Evolutionary conservation across 2,888 invertebrate species (phyloP), one percentile per base, ranked within the genome.

Genomic region (Melanargia galathea): DNA sequence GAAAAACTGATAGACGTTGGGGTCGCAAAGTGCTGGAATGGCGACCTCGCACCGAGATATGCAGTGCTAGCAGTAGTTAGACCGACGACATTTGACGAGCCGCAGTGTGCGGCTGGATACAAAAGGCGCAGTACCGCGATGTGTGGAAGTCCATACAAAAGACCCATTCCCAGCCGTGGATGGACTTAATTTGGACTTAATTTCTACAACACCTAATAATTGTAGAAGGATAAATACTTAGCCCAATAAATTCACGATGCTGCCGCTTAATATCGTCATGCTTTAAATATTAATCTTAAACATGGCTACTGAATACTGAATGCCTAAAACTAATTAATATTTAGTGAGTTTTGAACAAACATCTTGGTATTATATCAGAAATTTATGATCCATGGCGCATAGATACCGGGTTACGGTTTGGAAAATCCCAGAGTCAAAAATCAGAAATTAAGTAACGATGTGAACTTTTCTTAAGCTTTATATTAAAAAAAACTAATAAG

Each of bases 241-340:
- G 40, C 38, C 54, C 24, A 22, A 54, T 54, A 54, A 54, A 54
- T 38, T 33, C 18, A 54, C 38, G 40, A 40, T 40, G 35, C 35
- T 11, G 54, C 24, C 8, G 6, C n/a, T 13, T 22, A 54, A 54
- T 38, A 54, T 22, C 20, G 52, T 26, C 52, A 52, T 35, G 55
- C 55, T 55, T 55, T 43, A 55, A 55, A 55, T 55, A 43, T 55
- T 55, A 43, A 55, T 55, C 55, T 43, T 40, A 26, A 40, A 55
- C 55, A 40, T 43, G 55, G 40, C 26, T 26, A 43, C 43, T 24
- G 26, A 55, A 43, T 43, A 55, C 40, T 7, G 24, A 55, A 55
- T 55, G 55, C 16, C 55, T 18, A 24, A 26, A 55, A 2, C 22
- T 43, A 55, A 55, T 55, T 55, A 55, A 55, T 55, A 55, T 55